Conservation (phyloP, 1,140 invertebrate species). For the Brachionus plicatilis region DNA sequence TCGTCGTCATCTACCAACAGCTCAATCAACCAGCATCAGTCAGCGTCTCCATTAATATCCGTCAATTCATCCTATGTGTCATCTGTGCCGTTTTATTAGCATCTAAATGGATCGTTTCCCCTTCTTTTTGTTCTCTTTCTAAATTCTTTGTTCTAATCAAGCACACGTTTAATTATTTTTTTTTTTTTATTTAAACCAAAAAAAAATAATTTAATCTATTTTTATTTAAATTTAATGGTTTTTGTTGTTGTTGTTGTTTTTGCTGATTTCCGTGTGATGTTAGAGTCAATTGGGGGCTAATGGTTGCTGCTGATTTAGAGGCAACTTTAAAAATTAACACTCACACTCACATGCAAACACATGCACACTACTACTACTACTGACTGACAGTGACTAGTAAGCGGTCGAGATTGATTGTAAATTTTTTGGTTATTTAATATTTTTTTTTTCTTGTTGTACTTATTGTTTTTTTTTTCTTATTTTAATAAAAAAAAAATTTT, state of each 20-base stretch:
- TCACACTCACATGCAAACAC: no score
- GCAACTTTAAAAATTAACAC: no score
- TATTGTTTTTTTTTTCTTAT: no score
- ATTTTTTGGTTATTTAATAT: neutral
- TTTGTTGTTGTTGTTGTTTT: no score
- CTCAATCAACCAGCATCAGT: neutral
- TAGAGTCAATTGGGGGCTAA: no score
- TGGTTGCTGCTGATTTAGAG: no score
- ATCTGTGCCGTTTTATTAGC: slow-evolving; percentile 33
- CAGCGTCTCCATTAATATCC: slow-evolving; percentile 8
- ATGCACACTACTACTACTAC: no score
- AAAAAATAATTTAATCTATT: neutral
- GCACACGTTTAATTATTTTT: neutral
- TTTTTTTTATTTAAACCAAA: neutral
- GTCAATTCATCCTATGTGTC: slow-evolving; percentile 2
- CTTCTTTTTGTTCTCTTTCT: neutral
- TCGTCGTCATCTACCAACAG: neutral
- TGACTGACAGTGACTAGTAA: neutral
- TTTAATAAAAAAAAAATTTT: no score
- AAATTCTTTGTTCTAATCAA: neutral
- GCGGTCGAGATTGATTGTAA: neutral
- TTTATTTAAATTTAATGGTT: no score
- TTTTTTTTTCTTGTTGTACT: neutral
- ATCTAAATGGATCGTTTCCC: neutral
- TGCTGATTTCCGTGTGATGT: no score